phyloP scores from a whole-genome alignment of 1,140 invertebrate species.

The Drosophila elegans region DNA sequence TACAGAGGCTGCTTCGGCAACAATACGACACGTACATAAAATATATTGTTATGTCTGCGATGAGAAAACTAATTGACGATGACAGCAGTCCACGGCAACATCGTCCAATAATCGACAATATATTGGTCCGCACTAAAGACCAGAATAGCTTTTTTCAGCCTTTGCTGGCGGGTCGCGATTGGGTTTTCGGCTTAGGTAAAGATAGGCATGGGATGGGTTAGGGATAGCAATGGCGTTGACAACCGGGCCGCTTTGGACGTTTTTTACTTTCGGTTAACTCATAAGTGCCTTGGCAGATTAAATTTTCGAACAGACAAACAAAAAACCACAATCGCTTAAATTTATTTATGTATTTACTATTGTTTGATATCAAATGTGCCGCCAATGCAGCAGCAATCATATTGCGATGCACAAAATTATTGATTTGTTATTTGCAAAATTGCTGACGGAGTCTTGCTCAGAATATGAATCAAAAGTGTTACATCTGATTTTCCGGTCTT shows the following conservation, averaged over 20 bases:
- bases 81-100: conserved; percentile 47
- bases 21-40: conserved; percentile 64
- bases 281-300: conserved; percentile 64
- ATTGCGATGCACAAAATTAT: conserved; percentile 66
- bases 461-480: too few relatives aligned
- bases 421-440: conserved; percentile 68
- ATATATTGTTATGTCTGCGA: conserved; percentile 75
- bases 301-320: conserved; percentile 42
- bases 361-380: conserved; percentile 24
- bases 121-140: neutral
- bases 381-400: conserved; percentile 52
- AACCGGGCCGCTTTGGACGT: conserved; percentile 27
- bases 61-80: conserved; percentile 78
- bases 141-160: conserved; percentile 23
- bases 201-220: neutral
- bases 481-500: too few relatives aligned
- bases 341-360: conserved; percentile 54
- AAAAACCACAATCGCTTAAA: conserved; percentile 61
- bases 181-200: neutral
- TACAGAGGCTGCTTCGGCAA: conserved; percentile 15
- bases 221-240: neutral
- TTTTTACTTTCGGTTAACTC: conserved; percentile 15
- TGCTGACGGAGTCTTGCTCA: conserved; percentile 7
- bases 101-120: conserved; percentile 19
- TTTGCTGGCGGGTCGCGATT: conserved; percentile 4